Evolutionary conservation across 2,113 vertebrate genomes (phyloP), one percentile per base, ranked within the genome.

Genomic region (Ivindomyrus marchei): DNA sequence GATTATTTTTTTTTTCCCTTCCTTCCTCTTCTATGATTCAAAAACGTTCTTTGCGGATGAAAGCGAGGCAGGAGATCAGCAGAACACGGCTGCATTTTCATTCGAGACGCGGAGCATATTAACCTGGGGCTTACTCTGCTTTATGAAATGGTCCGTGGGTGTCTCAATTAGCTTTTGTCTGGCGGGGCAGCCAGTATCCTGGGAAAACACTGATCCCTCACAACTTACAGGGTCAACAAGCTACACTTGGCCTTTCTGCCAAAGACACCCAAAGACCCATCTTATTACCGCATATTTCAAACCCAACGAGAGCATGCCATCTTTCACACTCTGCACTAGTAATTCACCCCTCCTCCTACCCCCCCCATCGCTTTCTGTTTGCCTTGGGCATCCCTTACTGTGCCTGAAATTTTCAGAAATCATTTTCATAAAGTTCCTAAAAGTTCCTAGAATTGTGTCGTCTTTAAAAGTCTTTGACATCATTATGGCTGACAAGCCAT

Each of bases 21-120:
- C 85, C 45, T 36, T 49, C 85, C 47, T 47, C 24, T 53, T 87
- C 93, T 95, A 93, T 91, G 94, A 95, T 94, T 94, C 93, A 95
- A 92, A 95, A 94, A 80, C 92, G 94, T 93, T 95, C 95, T 95
- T 93, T 96, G 92, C 90, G 91, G 91, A 93, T 93, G 94, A 95
- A 96, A 95, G 92, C 13, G 31, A 87, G 85, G 49, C 85, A 31
- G 45, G 83, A 50, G 84, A 87, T 13, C n/a, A 21, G 49, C 50
- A 39, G 49, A 27, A 87, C 85, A 56, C 31, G 11, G 47, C 49
- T 19, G 85, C 49, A 53, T 53, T 87, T 87, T 39, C 47, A 87
- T 87, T 53, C 50, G 4, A 39, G 49, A 36, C 49, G 27, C 15
- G 50, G 50, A 53, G 85, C 85, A 53, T 53, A 87, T 87, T 56